Evolutionary conservation across 2,888 invertebrate species (phyloP), one percentile per base, ranked within the genome.

Genomic region (Himalopsyche japonica): DNA sequence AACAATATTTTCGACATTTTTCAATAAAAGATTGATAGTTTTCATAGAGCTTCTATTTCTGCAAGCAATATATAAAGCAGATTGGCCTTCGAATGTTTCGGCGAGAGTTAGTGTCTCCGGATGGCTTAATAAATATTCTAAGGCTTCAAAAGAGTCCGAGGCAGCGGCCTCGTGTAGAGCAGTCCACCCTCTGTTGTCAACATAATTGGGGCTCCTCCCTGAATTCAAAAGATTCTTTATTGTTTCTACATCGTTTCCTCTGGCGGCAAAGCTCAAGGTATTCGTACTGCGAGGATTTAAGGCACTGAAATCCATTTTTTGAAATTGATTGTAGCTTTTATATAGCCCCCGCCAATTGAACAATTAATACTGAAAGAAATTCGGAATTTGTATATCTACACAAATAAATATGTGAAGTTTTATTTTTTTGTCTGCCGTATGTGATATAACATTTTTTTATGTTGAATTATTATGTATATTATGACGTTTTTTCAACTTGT

Each of bases 131-230:
- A 92, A 91, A 5, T 91, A 85, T 82, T 88, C 78, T 43, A 92
- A 86, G 80, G 91, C 89, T 84, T 92, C 90, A 80, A 90, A 91
- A 84, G 90, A 91, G 86, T 92, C 91, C 64, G 88, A 89, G 15
- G 90, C 90, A 0, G 93, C 92, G 1, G 93, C 93, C 89, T 93
- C 93, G 80, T 93, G 93, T 1, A 93, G 89, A 82, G 92, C 91
- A 0, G 93, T 93, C 92, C 93, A 93, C 7, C 93, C 93, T 88
- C 93, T 90, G 85, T 93, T 92, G 87, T 93, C 93, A 8, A 91
- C 90, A 84, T 90, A 90, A 87, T 92, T 92, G 1, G 92, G 91
- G 88, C 92, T 92, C 47, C 90, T 90, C 88, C 91, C 92, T 1
- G 49, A 32, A 84, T 89, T 89, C 1, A 93, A 88, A 81, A 92